Percentiles rank a stretch among this genome's conserved stretches.
Conservation (phyloP, 2,113 vertebrate species). For the Synodontis membranacea region DNA sequence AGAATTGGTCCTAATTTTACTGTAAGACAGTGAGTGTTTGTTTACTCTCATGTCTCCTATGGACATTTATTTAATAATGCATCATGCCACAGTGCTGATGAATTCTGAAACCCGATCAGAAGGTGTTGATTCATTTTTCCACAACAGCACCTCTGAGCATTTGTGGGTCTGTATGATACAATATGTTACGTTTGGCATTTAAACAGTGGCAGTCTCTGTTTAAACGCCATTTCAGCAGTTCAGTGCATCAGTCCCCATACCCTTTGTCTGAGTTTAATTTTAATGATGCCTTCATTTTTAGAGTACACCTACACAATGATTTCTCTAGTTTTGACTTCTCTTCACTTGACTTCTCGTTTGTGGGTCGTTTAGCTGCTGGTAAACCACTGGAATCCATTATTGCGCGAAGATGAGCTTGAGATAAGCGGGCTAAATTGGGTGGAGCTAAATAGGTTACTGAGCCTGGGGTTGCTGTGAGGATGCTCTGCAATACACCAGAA, state of each 20-base stretch:
- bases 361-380: not conserved
- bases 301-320: not conserved
- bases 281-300: not conserved
- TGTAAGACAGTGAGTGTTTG: not conserved
- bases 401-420: not conserved
- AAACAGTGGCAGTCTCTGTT: not conserved
- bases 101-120: not conserved
- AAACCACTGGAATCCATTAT: not conserved
- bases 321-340: not conserved
- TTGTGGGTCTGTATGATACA: not conserved
- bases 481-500: not conserved
- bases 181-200: no score
- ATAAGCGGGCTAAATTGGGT: not conserved
- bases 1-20: not conserved
- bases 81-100: not conserved
- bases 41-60: not conserved
- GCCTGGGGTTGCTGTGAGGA: not conserved
- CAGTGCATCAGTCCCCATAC: not conserved
- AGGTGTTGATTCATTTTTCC: slow-evolving; percentile 3
- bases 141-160: not conserved
- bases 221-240: not conserved
- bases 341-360: not conserved
- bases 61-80: not conserved
- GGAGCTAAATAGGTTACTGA: not conserved
- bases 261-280: not conserved